Base-by-base conservation (phyloP, 2,113 vertebrate species). In the Andinoacara biseriatus region DNA sequence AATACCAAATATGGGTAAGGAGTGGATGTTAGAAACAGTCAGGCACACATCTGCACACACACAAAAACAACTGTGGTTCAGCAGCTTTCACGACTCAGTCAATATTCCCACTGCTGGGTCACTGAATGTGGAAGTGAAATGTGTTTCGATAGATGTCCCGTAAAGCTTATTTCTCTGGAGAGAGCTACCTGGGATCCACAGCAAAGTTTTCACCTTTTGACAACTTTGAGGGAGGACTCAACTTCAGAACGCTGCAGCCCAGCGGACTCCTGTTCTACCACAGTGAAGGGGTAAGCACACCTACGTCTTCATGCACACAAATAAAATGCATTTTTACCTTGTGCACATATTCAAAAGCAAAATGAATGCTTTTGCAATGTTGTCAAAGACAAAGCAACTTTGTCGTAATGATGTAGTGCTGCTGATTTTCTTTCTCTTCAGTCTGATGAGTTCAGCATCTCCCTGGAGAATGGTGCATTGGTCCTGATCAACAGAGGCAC, bases 211-310 rank as follows among this genome's bases (percentile, higher is more conserved):
- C 96, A 18, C 96, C 97, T 46, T 97, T 98, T 20, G 92, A 95
- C 81, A 95, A 88, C 15, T 99, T 99, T 59, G 98, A 99, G 93
- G 97, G 97, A 86, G 98, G 98, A 33, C 96, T 99, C 86, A 98
- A 96, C 94, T 99, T 99, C 92, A 95, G 91, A 90, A 99, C 98
- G 0, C 77, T 97, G 65, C 96, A 97, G 84, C 95, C 98, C 72
- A 97, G 89, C 0, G 98, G 98, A 11, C 91, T 99, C 4, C 92
- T 99, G 3, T 98, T 99, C 92, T 98, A 98, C 88, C 96, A 94
- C 87, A 91, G 82, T 69, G 95, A 97, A 65, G 97, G 95, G 95
- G 98, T 99, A 90, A 52, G 9, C 18, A 35, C 62, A n/a, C 13
- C 9, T 17, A 9, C n/a, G 5, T 77, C 20, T 20, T 46, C n/a